Percentiles rank a stretch among this genome's conserved stretches.
Evolutionary conservation across 1,140 invertebrate species (phyloP).

Genomic region (Mesaphorura yosii): DNA sequence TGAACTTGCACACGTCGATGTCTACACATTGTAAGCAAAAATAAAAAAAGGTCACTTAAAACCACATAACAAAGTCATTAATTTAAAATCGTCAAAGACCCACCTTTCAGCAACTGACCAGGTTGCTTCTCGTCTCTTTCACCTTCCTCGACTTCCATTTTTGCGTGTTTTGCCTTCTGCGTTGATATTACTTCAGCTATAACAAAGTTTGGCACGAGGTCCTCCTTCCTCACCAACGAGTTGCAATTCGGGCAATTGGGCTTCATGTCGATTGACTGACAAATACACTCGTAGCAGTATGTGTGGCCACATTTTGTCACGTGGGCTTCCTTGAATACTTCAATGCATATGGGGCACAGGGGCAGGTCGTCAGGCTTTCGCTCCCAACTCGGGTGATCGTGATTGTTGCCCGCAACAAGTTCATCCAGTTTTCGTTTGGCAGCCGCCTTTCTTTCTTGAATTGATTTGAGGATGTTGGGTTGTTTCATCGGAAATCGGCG

Average conservation of each 20-base stretch:
- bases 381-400: no score
- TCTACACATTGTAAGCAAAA: no score
- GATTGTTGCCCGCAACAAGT: no score
- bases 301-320: constrained; percentile 90
- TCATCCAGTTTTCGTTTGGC: no score
- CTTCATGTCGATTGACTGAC: constrained; percentile 60
- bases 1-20: no score
- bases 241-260: constrained; percentile 80
- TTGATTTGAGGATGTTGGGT: no score
- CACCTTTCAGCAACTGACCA: constrained; percentile 3
- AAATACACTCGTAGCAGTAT: constrained; percentile 78
- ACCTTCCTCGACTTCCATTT: constrained; percentile 40
- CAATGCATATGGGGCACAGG: constrained; percentile 19
- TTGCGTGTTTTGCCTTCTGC: constrained; percentile 40
- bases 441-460: no score
- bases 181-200: constrained; percentile 60
- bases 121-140: constrained; percentile 34
- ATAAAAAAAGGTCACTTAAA: neutral
- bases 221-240: constrained; percentile 51
- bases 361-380: no score
- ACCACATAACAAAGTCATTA: neutral
- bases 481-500: no score
- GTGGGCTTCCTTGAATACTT: constrained; percentile 11
- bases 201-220: constrained; percentile 75
- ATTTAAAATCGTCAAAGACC: neutral